phyloP scores from a whole-genome alignment of 2,113 vertebrate genomes.

The Aegotheles bennettii region DNA sequence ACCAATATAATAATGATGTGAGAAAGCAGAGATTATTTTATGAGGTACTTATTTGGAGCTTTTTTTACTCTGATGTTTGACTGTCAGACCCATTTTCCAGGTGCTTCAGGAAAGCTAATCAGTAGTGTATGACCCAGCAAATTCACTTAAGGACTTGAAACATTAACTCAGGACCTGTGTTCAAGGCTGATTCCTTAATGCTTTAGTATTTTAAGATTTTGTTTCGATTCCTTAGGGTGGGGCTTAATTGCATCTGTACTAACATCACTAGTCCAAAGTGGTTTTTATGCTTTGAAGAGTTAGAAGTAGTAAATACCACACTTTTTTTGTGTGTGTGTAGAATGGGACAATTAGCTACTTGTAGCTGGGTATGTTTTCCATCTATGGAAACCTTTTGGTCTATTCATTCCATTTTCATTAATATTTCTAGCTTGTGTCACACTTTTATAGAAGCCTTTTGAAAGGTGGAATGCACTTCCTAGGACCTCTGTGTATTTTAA shows the following conservation, averaged over 20 bases:
- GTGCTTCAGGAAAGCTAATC: neutral
- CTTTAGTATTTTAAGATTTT: neutral
- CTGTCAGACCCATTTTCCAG: neutral
- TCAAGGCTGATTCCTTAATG: neutral
- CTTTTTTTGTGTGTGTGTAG: neutral
- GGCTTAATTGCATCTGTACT: neutral
- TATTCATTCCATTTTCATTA: neutral
- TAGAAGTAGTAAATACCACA: neutral
- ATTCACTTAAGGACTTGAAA: neutral
- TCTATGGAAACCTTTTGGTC: neutral
- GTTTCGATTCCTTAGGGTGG: neutral
- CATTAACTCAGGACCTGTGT: neutral
- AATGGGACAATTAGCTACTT: neutral
- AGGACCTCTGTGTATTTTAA: neutral
- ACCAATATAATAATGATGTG: neutral
- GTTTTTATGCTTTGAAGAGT: neutral
- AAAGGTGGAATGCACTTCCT: neutral
- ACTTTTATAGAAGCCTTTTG: neutral
- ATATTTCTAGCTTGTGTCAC: neutral
- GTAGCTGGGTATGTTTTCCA: neutral
- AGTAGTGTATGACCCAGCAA: neutral
- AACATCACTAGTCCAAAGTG: neutral
- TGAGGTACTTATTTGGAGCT: neutral
- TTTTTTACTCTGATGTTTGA: neutral
- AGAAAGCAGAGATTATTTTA: neutral